These are phyloP conservation scores for Pseudopipra pipra DNA, from an alignment of 2,113 vertebrate species.

Conservation along the genomic window DNA sequence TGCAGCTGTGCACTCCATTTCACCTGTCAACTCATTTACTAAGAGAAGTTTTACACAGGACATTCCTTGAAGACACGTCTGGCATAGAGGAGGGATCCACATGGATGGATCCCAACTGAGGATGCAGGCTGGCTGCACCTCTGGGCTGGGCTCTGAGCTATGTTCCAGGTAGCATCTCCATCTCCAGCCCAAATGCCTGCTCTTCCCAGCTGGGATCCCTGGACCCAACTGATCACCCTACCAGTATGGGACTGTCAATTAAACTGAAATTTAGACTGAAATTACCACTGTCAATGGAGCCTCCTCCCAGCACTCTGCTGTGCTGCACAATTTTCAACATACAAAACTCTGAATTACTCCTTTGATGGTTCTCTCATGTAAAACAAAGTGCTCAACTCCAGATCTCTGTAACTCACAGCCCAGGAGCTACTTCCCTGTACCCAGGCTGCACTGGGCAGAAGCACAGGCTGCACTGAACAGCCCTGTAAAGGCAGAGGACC, in stretches of 20 bases:
- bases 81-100: rapidly evolving
- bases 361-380: background rate
- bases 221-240: background rate
- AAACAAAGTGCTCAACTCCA: background rate
- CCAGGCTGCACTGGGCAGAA: background rate
- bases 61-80: background rate
- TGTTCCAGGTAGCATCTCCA: background rate
- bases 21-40: background rate
- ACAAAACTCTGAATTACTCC: background rate
- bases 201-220: background rate
- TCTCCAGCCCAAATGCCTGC: background rate
- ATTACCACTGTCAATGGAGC: background rate
- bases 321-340: background rate
- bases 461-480: background rate
- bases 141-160: background rate
- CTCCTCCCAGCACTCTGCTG: background rate
- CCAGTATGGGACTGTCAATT: background rate
- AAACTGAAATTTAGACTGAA: background rate
- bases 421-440: background rate
- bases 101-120: rapidly evolving
- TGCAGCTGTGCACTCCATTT: background rate
- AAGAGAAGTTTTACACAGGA: background rate
- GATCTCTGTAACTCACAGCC: background rate
- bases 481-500: background rate
- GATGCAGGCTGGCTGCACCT: background rate